Base-by-base conservation (phyloP, 2,888 invertebrate genomes). In the Vesta saturnalis region DNA sequence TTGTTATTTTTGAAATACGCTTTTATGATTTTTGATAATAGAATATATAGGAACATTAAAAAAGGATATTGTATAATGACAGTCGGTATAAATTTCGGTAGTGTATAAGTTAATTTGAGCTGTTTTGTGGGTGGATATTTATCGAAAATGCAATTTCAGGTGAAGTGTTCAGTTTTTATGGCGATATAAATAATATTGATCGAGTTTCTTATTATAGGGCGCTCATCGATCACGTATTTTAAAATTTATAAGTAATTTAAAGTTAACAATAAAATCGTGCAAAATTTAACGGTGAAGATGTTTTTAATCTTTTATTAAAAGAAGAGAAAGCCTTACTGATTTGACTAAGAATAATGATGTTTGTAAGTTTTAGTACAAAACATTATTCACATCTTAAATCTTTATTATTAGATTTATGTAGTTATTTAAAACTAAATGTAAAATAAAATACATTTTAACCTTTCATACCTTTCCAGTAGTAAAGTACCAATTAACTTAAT, bases 21-120 rank as follows among this genome's bases (percentile, higher is more conserved):
- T 64, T 60, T 68, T 77, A 75, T 73, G 70, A 72, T 69, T 68
- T 77, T 76, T 73, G 70, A 72, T 69, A 74, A 73, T 72, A 71
- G 74, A 75, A 72, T 71, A 65, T 60, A 69, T 66, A 68, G 66
- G 67, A 46, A 65, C 67, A 59, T 10, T 12, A 16, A 39, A 15
- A 55, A 35, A 22, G 47, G 55, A 16, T 52, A 30, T 10, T 10
- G 16, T 56, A n/a, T 49, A 49, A 49, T 49, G 8, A 49, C 30
- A 30, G 30, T 30, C 18, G 52, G 19, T 46, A 56, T 69, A 64
- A 64, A 30, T 56, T 4, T 6, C 59, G 54, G 54, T 47, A 39
- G 54, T 55, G 60, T 35, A 63, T 54, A 59, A 64, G 59, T 67
- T 67, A 63, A 67, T 67, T 67, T 64, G n/a, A 59, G 49, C 21